Conservation (phyloP, 2,113 vertebrate species). For the Atrichornis clamosus region DNA sequence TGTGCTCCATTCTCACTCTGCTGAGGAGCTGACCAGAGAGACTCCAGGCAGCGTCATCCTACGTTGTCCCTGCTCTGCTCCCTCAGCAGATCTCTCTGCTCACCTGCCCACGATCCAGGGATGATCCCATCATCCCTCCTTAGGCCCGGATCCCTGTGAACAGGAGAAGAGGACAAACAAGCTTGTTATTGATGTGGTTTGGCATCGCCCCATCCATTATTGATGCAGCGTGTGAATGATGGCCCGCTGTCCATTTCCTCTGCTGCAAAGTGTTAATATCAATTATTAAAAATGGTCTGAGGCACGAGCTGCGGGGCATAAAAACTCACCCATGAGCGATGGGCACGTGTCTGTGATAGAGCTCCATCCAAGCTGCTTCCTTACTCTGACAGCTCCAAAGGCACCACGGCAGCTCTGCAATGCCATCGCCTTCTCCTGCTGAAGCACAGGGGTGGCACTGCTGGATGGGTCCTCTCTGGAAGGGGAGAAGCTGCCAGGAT, state of each 20-base stretch:
- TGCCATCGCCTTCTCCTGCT: background rate
- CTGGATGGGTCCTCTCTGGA: background rate
- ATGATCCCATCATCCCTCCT: background rate
- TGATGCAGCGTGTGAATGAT: background rate
- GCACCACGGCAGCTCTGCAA: background rate
- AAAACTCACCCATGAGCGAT: background rate
- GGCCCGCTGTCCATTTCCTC: background rate
- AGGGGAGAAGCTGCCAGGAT: background rate
- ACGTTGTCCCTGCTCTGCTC: background rate
- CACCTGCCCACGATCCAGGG: background rate
- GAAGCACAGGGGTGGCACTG: background rate
- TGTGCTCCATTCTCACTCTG: background rate
- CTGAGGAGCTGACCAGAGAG: background rate
- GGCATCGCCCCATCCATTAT: background rate
- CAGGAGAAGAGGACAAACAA: background rate
- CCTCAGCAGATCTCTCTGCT: background rate
- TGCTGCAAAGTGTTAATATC: background rate
- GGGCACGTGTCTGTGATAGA: background rate
- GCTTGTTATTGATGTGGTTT: background rate
- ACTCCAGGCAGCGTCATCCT: background rate
- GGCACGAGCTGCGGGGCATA: background rate
- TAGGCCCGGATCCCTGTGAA: background rate
- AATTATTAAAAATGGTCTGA: slow-evolving; percentile 29
- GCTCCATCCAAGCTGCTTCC: background rate
- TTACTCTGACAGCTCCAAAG: background rate